A percentile compares a stretch with the other conserved stretches of the same genome.
Evolutionary conservation across 2,113 vertebrate genomes (phyloP).

Genomic region (Mustelus asterias): DNA sequence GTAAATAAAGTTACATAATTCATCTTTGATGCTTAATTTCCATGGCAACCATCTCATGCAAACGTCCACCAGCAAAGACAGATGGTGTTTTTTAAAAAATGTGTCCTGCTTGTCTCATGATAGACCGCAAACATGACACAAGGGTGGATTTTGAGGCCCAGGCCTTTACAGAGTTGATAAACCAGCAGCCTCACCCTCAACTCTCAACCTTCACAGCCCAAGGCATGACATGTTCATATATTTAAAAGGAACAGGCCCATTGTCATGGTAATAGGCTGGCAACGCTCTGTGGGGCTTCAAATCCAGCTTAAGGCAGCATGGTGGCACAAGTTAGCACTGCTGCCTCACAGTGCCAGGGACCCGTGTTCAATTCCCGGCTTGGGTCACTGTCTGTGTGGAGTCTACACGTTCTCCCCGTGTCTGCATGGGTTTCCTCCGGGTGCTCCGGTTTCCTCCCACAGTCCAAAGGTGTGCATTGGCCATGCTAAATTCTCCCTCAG

Average conservation of each 20-base stretch:
- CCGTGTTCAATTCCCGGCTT: too few relatives aligned
- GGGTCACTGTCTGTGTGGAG: too few relatives aligned
- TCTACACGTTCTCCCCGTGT: too few relatives aligned
- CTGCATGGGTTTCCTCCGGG: too few relatives aligned
- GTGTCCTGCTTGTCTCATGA: background rate
- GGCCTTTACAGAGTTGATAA: background rate
- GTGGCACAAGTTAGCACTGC: too few relatives aligned
- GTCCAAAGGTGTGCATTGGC: too few relatives aligned
- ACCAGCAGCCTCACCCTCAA: background rate
- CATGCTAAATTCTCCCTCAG: too few relatives aligned
- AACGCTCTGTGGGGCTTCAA: background rate
- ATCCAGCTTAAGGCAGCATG: background rate
- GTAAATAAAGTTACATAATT: background rate
- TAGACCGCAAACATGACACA: background rate
- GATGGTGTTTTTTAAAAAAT: background rate
- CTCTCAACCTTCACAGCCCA: background rate
- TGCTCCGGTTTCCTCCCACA: too few relatives aligned
- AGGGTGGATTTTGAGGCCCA: background rate
- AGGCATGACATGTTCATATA: background rate
- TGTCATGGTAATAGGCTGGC: background rate
- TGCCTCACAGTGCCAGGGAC: too few relatives aligned
- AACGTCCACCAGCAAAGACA: background rate
- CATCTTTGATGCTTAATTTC: background rate
- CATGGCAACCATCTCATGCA: background rate
- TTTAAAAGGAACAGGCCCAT: background rate